Percentiles rank a stretch among this genome's conserved stretches.
Evolutionary conservation across 2,113 vertebrate species (phyloP).

Genomic region (Phalacrocorax aristotelis): DNA sequence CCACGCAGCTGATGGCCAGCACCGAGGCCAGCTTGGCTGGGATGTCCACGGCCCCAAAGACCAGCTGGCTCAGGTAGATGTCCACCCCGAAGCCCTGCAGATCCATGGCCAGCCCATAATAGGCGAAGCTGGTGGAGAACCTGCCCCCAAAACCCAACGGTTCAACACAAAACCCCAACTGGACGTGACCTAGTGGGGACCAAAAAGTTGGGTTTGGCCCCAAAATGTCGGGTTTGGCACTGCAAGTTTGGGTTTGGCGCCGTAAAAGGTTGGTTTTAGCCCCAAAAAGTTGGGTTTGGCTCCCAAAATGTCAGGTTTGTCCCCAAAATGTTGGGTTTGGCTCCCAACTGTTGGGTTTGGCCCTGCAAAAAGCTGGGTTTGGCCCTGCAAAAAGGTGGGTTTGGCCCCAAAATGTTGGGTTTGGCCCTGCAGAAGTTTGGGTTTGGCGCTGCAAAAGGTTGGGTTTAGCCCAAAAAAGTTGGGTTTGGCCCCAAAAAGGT

Average conservation of each 20-base stretch:
- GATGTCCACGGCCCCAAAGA: conserved; percentile 78
- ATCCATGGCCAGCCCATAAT: conserved; percentile 76
- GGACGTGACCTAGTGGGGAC: accelerated
- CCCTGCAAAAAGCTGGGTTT: accelerated
- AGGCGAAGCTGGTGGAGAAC: conserved; percentile 81
- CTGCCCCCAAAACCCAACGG: neutral
- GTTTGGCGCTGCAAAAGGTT: neutral
- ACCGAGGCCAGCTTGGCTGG: conserved; percentile 72
- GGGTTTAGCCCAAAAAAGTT: too few species aligned
- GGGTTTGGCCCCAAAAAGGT: too few species aligned
- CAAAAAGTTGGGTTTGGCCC: neutral
- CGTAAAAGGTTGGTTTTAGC: too few species aligned
- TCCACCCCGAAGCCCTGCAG: conserved; percentile 77
- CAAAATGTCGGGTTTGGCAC: accelerated
- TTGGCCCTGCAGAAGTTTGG: too few species aligned
- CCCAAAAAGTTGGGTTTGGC: neutral
- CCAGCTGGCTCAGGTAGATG: conserved; percentile 79
- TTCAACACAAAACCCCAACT: neutral
- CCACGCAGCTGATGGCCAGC: conserved; percentile 71
- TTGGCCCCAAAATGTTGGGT: too few species aligned
- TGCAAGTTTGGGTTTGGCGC: too few species aligned
- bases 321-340: neutral
- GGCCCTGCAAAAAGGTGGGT: too few species aligned
- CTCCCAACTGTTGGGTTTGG: too few species aligned
- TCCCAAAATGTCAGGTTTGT: too few species aligned